phyloP scores from a whole-genome alignment of 2,888 invertebrate genomes.

The Zootermopsis nevadensis region DNA sequence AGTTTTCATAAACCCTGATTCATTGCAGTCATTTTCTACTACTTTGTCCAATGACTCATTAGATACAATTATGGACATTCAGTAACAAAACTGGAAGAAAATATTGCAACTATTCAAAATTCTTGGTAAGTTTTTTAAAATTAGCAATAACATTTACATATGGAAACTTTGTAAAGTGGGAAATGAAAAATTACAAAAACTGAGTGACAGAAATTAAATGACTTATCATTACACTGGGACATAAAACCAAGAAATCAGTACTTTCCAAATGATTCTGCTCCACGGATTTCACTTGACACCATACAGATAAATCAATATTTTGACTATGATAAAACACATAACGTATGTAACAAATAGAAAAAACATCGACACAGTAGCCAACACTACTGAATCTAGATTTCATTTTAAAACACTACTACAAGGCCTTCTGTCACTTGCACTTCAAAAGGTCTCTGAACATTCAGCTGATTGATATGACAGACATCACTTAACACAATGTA shows the following conservation, averaged over 20 bases:
- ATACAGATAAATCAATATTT: neutral
- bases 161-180: neutral
- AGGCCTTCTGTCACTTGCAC: neutral
- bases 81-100: neutral
- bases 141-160: neutral
- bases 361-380: no score
- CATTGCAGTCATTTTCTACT: neutral
- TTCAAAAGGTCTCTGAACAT: neutral
- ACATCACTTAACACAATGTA: neutral
- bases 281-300: neutral
- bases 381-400: no score
- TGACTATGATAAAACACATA: no score
- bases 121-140: neutral
- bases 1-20: slow-evolving; percentile 10
- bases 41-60: neutral
- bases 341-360: no score
- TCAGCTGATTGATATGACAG: slow-evolving; percentile 20
- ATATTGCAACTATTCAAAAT: neutral
- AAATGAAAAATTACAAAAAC: neutral
- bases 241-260: neutral
- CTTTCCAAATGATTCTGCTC: neutral
- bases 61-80: neutral
- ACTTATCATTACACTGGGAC: neutral
- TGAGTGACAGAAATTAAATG: neutral
- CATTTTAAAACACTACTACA: no score